phyloP scores from a whole-genome alignment of 1,140 invertebrate genomes.

The Potamilus streckersoni region DNA sequence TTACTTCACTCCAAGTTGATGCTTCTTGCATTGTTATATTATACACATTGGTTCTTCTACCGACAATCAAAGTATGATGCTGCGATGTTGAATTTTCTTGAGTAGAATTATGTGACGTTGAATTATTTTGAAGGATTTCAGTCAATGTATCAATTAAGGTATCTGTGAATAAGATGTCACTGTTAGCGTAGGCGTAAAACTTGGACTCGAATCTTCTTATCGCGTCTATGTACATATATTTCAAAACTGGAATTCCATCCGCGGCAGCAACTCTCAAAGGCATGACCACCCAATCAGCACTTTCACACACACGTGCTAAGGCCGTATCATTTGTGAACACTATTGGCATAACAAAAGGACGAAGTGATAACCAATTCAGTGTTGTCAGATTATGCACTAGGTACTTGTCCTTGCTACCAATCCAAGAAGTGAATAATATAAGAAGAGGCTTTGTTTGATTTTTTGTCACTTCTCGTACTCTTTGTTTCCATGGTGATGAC shows the following conservation, averaged over 20 bases:
- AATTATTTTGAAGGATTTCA: too few species aligned
- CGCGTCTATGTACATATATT: constrained; percentile 41
- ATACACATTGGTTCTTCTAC: constrained; percentile 39
- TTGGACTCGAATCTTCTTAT: constrained; percentile 33
- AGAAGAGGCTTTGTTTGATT: constrained; percentile 25
- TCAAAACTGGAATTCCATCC: constrained; percentile 40
- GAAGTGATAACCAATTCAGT: constrained; percentile 38
- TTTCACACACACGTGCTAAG: constrained; percentile 15
- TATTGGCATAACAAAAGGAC: constrained; percentile 33
- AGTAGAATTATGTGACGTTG: too few species aligned
- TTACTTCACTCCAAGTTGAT: constrained; percentile 25
- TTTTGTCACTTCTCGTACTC: too few species aligned
- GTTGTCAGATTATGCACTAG: constrained; percentile 37
- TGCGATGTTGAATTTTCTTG: too few species aligned
- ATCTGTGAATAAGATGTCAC: constrained; percentile 44
- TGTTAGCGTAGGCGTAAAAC: constrained; percentile 42
- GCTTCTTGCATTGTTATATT: constrained; percentile 37
- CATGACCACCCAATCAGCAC: constrained; percentile 24
- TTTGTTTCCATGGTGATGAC: too few species aligned
- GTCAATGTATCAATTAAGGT: constrained; percentile 31
- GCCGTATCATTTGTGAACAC: constrained; percentile 33
- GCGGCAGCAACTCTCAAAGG: constrained; percentile 27
- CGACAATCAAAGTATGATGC: constrained; percentile 29
- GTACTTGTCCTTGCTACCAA: constrained; percentile 25
- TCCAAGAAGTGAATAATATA: constrained; percentile 39